These are phyloP conservation scores for Novumbra hubbsi DNA, from an alignment of 2,797 vertebrate species.

Conservation along the genomic window DNA sequence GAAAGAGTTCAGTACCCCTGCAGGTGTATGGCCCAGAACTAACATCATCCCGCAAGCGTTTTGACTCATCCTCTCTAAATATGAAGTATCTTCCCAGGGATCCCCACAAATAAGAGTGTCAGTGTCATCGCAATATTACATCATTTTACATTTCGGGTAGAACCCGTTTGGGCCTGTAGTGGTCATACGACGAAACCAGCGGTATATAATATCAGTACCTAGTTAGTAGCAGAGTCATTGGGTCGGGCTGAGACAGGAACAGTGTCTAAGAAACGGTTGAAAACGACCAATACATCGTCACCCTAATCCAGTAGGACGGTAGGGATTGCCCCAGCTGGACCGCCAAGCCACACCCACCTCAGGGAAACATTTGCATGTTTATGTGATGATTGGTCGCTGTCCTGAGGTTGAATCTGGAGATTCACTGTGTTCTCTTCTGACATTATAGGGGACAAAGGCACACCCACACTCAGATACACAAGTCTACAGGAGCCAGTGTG, in stretches of 20 bases:
- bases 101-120: no score
- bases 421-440: not conserved
- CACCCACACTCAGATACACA: conserved; percentile 9
- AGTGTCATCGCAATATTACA: no score
- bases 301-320: not conserved
- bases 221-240: not conserved
- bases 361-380: not conserved
- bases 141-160: no score
- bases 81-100: no score
- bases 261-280: conserved; percentile 20
- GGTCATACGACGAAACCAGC: not conserved
- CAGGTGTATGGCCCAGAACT: no score
- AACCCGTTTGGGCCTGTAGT: no score
- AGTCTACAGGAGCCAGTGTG: conserved; percentile 56
- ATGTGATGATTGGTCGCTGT: not conserved
- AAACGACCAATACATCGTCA: conserved; percentile 12
- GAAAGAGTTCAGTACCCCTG: no score
- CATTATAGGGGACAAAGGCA: not conserved
- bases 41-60: no score
- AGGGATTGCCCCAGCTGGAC: not conserved
- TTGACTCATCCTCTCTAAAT: no score
- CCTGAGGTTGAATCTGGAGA: not conserved
- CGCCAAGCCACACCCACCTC: not conserved
- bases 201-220: not conserved
- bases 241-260: not conserved